Evolutionary conservation across 2,797 vertebrate genomes (phyloP), one percentile per base, ranked within the genome.

Genomic region (Gallirallus australis): DNA sequence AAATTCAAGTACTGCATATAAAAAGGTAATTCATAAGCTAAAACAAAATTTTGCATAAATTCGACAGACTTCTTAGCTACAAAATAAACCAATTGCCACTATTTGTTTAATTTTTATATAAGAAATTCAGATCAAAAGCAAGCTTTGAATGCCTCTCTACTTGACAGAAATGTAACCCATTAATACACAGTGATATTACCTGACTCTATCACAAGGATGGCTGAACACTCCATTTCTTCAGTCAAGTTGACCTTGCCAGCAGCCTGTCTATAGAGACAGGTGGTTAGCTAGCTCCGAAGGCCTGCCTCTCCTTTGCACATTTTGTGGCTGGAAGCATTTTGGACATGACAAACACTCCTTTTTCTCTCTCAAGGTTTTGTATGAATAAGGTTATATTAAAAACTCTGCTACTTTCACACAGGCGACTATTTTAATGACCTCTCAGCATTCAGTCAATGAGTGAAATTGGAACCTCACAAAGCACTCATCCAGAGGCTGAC

Each of bases 241-340:
- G 50, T 37, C 39, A 89, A 94, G 84, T 81, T 94, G 93, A 96
- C 94, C 86, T 95, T 91, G 71, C 84, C 64, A 61, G 68, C 24
- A 87, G 75, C 60, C 53, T 87, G 24, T 65, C 86, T 89, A 13
- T 20, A 76, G 28, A 85, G 83, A 86, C 92, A 97, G 93, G 81
- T 82, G 86, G 94, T 45, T 60, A 91, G 48, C 53, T 87, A 33
- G 35, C 28, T 94, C 45, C n/a, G 48, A 47, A 82, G 42, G 56
- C 64, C 71, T 86, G 23, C 12, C 16, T 92, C 18, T 90, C n/a
- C n/a, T 19, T 56, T 88, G 56, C 24, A 54, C 17, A 18, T 69
- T 93, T 80, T 91, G 84, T 89, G 61, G 16, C 90, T 96, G 75
- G 78, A 93, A 91, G 86, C 71, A 78, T 91, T 96, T 95, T 95